Percentiles rank a stretch among this genome's conserved stretches.
phyloP scores from a whole-genome alignment of 1,140 invertebrate species.

The Penaeus indicus region DNA sequence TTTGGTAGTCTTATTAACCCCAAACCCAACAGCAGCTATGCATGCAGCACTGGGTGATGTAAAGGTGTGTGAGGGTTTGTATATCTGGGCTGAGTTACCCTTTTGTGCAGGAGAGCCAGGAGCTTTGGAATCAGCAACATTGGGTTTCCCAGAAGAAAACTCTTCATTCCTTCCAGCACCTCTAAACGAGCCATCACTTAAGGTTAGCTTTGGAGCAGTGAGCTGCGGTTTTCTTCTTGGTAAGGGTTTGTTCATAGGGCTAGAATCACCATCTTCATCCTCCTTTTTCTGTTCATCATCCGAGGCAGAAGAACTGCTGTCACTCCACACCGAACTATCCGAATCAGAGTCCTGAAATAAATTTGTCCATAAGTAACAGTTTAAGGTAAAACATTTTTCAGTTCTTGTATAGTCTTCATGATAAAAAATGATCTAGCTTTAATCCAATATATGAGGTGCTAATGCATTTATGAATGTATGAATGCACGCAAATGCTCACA shows the following conservation, averaged over 20 bases:
- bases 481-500: too few species aligned
- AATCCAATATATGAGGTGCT: too few species aligned
- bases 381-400: not conserved
- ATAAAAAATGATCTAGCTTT: too few species aligned
- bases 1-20: constrained; percentile 49
- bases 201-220: constrained; percentile 57
- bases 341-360: constrained; percentile 61
- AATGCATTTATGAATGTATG: too few species aligned
- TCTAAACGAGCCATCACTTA: constrained; percentile 48
- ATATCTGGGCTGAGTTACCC: not conserved
- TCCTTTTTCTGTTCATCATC: constrained; percentile 63
- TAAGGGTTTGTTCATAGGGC: constrained; percentile 62
- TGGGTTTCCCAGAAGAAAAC: too few species aligned
- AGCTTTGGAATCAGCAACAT: too few species aligned
- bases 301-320: constrained; percentile 61
- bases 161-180: constrained; percentile 31
- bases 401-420: not conserved
- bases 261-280: constrained; percentile 60
- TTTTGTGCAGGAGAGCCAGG: too few species aligned
- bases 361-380: not conserved
- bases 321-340: constrained; percentile 60
- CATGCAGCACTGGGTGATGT: constrained; percentile 34
- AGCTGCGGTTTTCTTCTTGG: constrained; percentile 65
- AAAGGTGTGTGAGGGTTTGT: constrained; percentile 45
- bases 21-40: constrained; percentile 53